These are phyloP conservation scores for Glareola pratincola DNA, from an alignment of 2,113 vertebrate genomes.

Conservation along the genomic window DNA sequence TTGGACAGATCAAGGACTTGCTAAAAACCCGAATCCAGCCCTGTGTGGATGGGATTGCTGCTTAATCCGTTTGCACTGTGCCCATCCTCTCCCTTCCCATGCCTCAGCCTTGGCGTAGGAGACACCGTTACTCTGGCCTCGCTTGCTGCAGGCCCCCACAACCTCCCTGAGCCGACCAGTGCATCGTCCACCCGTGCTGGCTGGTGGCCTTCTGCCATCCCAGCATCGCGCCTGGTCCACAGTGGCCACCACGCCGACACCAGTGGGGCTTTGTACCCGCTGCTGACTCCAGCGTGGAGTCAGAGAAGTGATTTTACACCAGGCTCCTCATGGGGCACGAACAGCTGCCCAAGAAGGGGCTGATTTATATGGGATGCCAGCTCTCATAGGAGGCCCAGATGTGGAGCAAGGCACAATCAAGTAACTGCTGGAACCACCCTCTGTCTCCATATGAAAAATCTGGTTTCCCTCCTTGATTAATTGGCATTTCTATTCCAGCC, in stretches of 20 bases:
- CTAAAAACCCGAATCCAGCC: background rate
- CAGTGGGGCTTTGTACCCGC: background rate
- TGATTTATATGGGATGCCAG: background rate
- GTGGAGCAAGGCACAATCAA: background rate
- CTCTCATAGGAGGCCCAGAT: accelerated
- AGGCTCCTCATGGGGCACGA: background rate
- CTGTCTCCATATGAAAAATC: background rate
- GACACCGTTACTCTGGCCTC: background rate
- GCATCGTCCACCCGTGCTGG: background rate
- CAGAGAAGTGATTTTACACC: background rate
- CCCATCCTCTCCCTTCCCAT: background rate
- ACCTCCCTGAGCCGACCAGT: background rate
- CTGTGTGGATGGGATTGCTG: accelerated
- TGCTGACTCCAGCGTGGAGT: background rate
- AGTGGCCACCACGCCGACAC: background rate
- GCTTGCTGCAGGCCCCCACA: accelerated
- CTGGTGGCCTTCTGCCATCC: background rate
- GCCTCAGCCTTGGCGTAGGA: background rate
- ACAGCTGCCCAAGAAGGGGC: background rate
- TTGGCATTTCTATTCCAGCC: background rate
- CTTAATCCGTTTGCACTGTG: background rate
- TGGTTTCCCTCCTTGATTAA: background rate
- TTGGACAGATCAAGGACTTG: background rate
- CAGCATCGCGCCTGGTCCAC: accelerated
- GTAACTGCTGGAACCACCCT: background rate